Conservation (phyloP, 2,888 invertebrate species). For the Dorcus parallelipipedus region DNA sequence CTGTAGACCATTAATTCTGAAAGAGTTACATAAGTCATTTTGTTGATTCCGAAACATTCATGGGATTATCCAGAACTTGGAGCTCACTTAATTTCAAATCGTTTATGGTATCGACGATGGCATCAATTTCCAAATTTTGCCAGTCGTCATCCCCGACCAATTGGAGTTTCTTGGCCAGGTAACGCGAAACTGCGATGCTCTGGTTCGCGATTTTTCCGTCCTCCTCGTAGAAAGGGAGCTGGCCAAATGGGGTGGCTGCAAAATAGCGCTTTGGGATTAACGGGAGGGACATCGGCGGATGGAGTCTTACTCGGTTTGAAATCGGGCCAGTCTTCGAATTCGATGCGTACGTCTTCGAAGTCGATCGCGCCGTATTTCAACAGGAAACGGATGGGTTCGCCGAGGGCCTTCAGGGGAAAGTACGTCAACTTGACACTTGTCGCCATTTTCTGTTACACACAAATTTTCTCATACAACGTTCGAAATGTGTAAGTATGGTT, state of each 20-base stretch:
- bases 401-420: constrained; percentile 36
- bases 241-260: constrained; percentile 59
- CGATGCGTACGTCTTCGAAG: constrained; percentile 14
- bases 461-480: no score
- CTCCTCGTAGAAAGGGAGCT: constrained; percentile 59
- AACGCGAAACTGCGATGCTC: constrained; percentile 57
- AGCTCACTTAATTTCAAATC: constrained; percentile 57
- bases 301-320: constrained; percentile 11
- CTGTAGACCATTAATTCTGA: constrained; percentile 42
- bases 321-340: constrained; percentile 11
- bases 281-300: background rate
- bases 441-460: background rate
- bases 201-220: constrained; percentile 61
- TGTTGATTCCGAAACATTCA: no score
- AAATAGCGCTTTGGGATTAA: background rate
- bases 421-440: constrained; percentile 29
- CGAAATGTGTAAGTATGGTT: no score
- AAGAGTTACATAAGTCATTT: no score
- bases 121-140: constrained; percentile 59
- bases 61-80: background rate
- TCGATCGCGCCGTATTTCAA: constrained; percentile 16
- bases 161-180: constrained; percentile 58
- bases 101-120: constrained; percentile 55
- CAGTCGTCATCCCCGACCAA: constrained; percentile 54
- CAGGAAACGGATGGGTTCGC: constrained; percentile 18